Percentiles rank a stretch among this genome's conserved stretches.
phyloP scores from a whole-genome alignment of 2,113 vertebrate species.

The Columba janthina region DNA sequence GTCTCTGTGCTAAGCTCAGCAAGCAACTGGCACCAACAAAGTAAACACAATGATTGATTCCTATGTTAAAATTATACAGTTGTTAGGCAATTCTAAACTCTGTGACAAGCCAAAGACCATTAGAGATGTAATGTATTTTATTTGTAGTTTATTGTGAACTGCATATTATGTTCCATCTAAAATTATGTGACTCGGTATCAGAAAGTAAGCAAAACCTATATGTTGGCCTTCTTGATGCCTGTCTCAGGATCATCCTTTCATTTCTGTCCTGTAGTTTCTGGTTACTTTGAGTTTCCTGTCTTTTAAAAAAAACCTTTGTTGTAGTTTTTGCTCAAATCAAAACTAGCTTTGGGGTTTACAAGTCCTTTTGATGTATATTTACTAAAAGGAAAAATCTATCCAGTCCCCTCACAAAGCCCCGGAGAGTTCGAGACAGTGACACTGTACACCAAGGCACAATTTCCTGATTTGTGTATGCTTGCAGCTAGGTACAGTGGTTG shows the following conservation, averaged over 20 bases:
- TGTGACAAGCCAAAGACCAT: neutral
- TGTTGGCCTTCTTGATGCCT: neutral
- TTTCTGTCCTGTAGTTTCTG: neutral
- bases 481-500: neutral
- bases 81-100: neutral
- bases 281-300: neutral
- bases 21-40: neutral
- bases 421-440: neutral
- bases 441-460: neutral
- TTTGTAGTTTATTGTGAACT: neutral
- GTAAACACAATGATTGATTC: neutral
- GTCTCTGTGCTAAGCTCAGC: neutral
- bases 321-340: neutral
- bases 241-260: neutral
- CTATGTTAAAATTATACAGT: neutral
- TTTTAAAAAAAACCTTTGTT: neutral
- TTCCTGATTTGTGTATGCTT: neutral
- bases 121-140: neutral
- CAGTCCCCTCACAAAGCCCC: neutral
- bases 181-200: accelerated
- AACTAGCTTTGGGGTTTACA: neutral
- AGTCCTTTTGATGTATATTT: neutral
- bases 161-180: neutral
- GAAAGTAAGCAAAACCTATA: neutral
- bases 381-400: neutral